Base-by-base conservation (phyloP, 2,888 invertebrate species). In the Tetanocera ferruginea region DNA sequence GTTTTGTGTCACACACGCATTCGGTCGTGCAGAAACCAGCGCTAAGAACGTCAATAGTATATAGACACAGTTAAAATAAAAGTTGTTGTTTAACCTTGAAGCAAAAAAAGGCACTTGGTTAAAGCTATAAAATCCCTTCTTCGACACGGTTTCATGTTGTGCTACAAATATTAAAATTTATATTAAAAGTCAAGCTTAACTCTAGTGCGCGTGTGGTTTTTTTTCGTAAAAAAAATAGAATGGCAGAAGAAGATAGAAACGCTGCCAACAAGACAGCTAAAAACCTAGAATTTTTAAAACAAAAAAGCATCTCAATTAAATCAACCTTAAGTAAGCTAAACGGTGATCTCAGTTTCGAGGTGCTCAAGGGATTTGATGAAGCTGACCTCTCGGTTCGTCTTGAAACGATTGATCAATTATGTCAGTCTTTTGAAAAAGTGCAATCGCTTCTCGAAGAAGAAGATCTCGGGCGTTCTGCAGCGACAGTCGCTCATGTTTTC, bases 401-500 rank as follows among this genome's bases (percentile, higher is more conserved):
- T n/a, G 73, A 73, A 51, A 31, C 31, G 43, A 19, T 73, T 9
- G 60, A 62, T 17, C 25, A 31, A 23, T 23, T 73, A 5, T 8
- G 43, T 11, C 9, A 14, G 25, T 11, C 37, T 8, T 69, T 69
- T 43, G 69, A 69, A 49, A 37, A 8, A 23, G 23, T 25, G 43
- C 62, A 25, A 23, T 31, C 60, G 51, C 52, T 34, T 17, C 75
- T 75, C 23, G 67, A 75, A 55, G 14, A 19, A 43, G 67, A 57
- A 37, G 34, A 75, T 37, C 11, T 25, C 37, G 55, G 14, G 37
- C 66, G 19, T 51, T 75, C 9, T 28, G 25, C n/a, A 55, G 67
- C 17, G 66, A 66, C 5, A 31, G 28, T 8, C 78, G 76, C 4
- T 28, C 52, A 19, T 72, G 70, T 5, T 75, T 79, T 55, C 25